Evolutionary conservation across 2,888 invertebrate species (phyloP).

Genomic region (Brachyptera putata): DNA sequence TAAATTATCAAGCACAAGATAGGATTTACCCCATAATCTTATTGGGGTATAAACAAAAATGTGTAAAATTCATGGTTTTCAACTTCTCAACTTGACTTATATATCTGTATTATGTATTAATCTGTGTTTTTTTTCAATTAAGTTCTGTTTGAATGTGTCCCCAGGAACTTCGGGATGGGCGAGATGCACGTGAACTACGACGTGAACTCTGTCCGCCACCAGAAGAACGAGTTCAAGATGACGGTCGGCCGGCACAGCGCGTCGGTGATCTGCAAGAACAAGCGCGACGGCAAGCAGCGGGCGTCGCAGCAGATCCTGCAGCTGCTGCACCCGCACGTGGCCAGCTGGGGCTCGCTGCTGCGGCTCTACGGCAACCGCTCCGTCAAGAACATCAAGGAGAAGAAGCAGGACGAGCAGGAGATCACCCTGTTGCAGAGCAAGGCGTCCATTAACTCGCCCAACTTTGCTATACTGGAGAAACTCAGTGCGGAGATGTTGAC

Average conservation of each 20-base stretch:
- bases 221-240: constrained; percentile 92
- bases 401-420: constrained; percentile 87
- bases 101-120: no score
- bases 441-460: constrained; percentile 85
- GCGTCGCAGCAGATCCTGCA: constrained; percentile 72
- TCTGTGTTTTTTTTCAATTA: neutral
- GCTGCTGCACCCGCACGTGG: constrained; percentile 90
- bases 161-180: constrained; percentile 83
- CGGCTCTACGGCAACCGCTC: constrained; percentile 90
- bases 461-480: constrained; percentile 84
- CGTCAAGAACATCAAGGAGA: constrained; percentile 86
- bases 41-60: no score
- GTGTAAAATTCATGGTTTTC: no score
- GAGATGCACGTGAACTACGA: constrained; percentile 84
- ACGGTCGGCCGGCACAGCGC: constrained; percentile 88
- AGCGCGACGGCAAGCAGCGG: constrained; percentile 92
- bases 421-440: constrained; percentile 86
- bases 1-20: no score
- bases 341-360: constrained; percentile 90
- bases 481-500: constrained; percentile 77
- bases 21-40: no score
- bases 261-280: constrained; percentile 90
- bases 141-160: constrained; percentile 27
- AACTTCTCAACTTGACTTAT: no score
- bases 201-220: constrained; percentile 81